Percentiles rank a stretch among this genome's conserved stretches.
These are phyloP conservation scores for Acanthornis magna DNA, from an alignment of 2,797 vertebrate species.

Conservation along the genomic window DNA sequence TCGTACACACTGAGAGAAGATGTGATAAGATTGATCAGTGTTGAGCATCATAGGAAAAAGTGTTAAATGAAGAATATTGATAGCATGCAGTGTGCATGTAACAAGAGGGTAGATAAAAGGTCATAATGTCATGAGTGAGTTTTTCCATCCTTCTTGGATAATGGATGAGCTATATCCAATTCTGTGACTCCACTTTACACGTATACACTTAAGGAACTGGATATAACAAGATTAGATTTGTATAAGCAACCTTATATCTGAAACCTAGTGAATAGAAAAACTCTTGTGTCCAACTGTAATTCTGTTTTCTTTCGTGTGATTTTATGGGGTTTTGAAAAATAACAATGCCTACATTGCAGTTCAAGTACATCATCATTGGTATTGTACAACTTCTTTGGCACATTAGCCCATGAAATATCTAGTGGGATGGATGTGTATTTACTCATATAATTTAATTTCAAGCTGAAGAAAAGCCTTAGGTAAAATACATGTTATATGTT, in stretches of 20 bases:
- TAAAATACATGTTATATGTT: background rate
- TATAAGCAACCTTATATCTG: background rate
- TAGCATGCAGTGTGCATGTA: background rate
- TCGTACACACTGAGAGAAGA: background rate
- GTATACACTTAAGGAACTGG: background rate
- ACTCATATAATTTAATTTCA: background rate
- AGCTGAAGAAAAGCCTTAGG: background rate
- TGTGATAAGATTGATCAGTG: background rate
- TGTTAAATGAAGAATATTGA: background rate
- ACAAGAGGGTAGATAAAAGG: background rate
- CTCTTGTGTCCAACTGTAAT: background rate
- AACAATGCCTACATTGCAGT: background rate
- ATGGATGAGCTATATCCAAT: background rate
- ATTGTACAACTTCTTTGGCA: background rate
- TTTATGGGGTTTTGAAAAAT: background rate
- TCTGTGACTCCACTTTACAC: background rate
- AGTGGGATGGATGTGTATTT: background rate
- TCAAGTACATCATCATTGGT: background rate
- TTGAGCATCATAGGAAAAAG: background rate
- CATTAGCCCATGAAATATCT: background rate
- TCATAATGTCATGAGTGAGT: background rate
- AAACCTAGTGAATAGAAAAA: background rate
- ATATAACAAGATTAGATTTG: background rate
- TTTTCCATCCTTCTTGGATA: background rate
- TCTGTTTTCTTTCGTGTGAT: background rate